phyloP scores from a whole-genome alignment of 2,797 vertebrate genomes.

The Phaenicophaeus curvirostris region DNA sequence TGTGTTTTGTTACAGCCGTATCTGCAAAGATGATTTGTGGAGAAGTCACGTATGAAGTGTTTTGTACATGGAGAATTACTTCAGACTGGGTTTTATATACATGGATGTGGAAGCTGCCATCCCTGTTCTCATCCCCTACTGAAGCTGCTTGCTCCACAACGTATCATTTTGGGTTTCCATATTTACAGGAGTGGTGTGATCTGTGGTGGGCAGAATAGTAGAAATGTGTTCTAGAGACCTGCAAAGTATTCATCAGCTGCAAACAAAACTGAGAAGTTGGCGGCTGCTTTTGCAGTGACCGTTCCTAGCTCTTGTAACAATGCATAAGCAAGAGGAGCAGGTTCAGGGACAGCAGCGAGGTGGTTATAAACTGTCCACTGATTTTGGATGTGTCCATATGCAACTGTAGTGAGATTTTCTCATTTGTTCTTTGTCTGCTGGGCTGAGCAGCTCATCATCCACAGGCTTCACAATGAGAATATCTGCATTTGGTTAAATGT shows the following conservation, averaged over 20 bases:
- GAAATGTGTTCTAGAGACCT: neutral
- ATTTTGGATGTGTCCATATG: neutral
- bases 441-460: neutral
- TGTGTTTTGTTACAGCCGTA: neutral
- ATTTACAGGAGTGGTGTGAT: neutral
- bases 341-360: neutral
- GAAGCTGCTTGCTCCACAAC: neutral
- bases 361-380: neutral
- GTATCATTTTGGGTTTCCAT: neutral
- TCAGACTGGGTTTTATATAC: neutral
- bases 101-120: neutral
- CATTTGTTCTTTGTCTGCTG: neutral
- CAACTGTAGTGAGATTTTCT: neutral
- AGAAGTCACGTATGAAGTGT: accelerated
- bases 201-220: neutral
- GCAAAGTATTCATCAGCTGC: neutral
- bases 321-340: neutral
- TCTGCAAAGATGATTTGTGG: accelerated
- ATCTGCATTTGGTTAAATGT: neutral
- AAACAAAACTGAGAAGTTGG: neutral
- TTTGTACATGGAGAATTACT: neutral
- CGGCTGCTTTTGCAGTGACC: accelerated
- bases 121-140: neutral
- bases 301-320: neutral
- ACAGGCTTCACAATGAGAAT: neutral